A percentile compares a stretch with the other conserved stretches of the same genome.
Evolutionary conservation across 2,888 invertebrate species (phyloP).

Genomic region (Hirtodrosophila trivittata): DNA sequence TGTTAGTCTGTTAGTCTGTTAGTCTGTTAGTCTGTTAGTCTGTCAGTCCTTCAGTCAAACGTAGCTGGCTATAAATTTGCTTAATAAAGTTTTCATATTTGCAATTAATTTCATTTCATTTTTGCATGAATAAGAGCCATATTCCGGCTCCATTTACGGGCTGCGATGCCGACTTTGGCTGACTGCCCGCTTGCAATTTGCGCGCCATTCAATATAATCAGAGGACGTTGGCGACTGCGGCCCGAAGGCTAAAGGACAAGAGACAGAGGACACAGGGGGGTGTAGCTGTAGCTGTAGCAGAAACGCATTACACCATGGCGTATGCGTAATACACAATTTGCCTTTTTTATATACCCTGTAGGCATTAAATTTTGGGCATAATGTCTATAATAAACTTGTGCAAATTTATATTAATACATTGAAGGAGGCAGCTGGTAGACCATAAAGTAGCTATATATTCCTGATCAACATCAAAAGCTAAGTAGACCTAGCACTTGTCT

Average conservation of each 20-base stretch:
- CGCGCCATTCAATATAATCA: conserved; percentile 67
- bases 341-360: neutral
- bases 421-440: neutral
- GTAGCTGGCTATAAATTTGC: conserved; percentile 57
- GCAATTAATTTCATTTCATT: conserved; percentile 72
- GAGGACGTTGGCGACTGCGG: conserved; percentile 5
- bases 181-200: conserved; percentile 60
- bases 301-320: conserved; percentile 54
- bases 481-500: too few species aligned
- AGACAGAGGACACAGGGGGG: too few species aligned
- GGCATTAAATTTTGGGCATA: neutral
- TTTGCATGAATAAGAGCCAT: conserved; percentile 63
- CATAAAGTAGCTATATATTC: neutral
- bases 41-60: conserved; percentile 9
- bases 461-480: too few species aligned
- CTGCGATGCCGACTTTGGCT: conserved; percentile 46
- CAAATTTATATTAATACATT: neutral
- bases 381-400: neutral
- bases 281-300: conserved; percentile 3
- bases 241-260: neutral
- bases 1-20: conserved; percentile 2
- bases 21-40: conserved; percentile 1
- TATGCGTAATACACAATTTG: conserved; percentile 57
- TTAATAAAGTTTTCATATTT: conserved; percentile 73
- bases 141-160: conserved; percentile 18